Percentiles rank a stretch among this genome's conserved stretches.
Evolutionary conservation across 2,888 invertebrate genomes (phyloP).

Genomic region (Dryobotodes eremita): DNA sequence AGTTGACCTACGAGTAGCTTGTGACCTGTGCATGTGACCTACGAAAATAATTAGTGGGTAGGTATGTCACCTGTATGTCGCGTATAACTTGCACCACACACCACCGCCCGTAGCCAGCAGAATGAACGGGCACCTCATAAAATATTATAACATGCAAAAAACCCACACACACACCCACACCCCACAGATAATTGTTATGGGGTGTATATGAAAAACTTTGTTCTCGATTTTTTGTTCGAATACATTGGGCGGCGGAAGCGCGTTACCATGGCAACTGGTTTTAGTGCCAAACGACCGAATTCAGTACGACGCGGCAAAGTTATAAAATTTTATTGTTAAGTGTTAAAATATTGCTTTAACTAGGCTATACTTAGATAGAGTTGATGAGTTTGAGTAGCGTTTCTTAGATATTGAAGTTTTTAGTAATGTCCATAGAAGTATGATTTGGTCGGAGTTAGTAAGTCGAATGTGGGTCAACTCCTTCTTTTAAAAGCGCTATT

Average conservation of each 20-base stretch:
- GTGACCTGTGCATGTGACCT: not conserved
- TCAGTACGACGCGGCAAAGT: constrained; percentile 19
- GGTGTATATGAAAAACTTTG: constrained; percentile 77
- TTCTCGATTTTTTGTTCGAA: constrained; percentile 68
- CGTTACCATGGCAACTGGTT: constrained; percentile 52
- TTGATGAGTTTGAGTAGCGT: not conserved
- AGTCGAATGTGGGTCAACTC: not conserved
- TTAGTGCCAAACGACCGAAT: constrained; percentile 62
- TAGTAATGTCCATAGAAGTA: not conserved
- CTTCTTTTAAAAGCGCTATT: not conserved
- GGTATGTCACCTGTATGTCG: not conserved
- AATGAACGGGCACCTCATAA: constrained; percentile 79
- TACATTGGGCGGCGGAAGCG: constrained; percentile 42
- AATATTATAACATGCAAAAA: constrained; percentile 84
- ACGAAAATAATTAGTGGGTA: not conserved
- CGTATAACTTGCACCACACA: constrained; percentile 62
- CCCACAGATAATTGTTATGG: constrained; percentile 80
- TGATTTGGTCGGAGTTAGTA: not conserved
- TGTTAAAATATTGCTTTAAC: constrained; percentile 34
- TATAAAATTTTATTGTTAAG: constrained; percentile 44
- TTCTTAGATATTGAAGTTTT: not conserved
- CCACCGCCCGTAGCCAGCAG: constrained; percentile 45
- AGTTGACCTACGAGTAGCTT: not conserved
- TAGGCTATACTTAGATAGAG: not conserved
- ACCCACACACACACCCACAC: constrained; percentile 73